A percentile compares a stretch with the other conserved stretches of the same genome.
phyloP scores from a whole-genome alignment of 2,797 vertebrate genomes.

The Chelon auratus region DNA sequence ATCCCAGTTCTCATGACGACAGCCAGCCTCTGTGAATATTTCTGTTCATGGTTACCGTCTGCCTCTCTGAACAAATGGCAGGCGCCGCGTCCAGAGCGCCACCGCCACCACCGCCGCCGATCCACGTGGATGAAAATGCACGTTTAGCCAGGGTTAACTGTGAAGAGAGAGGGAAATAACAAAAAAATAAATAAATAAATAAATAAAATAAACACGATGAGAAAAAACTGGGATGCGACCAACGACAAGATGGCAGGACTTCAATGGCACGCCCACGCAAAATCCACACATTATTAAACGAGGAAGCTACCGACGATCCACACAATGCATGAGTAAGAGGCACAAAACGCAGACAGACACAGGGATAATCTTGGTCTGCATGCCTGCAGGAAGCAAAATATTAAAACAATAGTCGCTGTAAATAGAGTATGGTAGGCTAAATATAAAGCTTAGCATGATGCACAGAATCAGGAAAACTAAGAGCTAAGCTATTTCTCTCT shows the following conservation, averaged over 20 bases:
- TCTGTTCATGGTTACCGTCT: constrained; percentile 46
- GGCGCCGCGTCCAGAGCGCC: constrained; percentile 53
- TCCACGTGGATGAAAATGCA: constrained; percentile 57
- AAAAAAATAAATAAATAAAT: constrained; percentile 3
- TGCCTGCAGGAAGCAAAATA: constrained; percentile 17
- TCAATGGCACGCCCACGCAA: constrained; percentile 71
- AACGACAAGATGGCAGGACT: constrained; percentile 54
- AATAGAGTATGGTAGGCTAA: neutral
- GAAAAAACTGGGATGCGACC: constrained; percentile 55
- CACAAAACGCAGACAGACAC: constrained; percentile 22
- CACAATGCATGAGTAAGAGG: constrained; percentile 45
- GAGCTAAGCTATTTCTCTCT: neutral
- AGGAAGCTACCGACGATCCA: constrained; percentile 66
- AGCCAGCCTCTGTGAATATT: constrained; percentile 43
- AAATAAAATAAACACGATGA: constrained; percentile 31
- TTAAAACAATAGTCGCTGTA: constrained; percentile 8
- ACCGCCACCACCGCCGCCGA: constrained; percentile 23
- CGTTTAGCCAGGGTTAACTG: constrained; percentile 81
- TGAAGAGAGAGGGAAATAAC: constrained; percentile 55
- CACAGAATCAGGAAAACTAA: neutral
- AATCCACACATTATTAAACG: constrained; percentile 66
- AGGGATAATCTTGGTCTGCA: constrained; percentile 28
- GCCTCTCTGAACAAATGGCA: constrained; percentile 45
- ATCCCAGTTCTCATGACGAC: constrained; percentile 64
- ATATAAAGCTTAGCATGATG: neutral